Conservation (phyloP, 2,113 vertebrate species). For the Camelus bactrianus region DNA sequence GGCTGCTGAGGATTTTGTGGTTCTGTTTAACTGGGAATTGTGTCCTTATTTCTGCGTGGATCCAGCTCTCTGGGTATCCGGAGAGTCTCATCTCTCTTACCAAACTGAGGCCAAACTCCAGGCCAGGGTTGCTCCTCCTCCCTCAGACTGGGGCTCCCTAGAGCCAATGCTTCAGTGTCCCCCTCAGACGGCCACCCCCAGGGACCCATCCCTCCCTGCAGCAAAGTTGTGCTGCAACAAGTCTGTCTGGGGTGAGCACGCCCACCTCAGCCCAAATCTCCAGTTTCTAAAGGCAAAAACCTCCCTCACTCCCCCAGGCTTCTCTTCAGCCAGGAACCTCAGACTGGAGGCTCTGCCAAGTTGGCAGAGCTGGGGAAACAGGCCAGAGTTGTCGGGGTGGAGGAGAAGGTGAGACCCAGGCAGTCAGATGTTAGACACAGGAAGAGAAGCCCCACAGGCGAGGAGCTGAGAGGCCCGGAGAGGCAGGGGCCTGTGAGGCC, state of each 20-base stretch:
- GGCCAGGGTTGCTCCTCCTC: not conserved
- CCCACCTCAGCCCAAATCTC: constrained; percentile 61
- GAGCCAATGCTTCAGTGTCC: not conserved
- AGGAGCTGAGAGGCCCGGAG: not conserved
- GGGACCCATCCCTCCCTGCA: not conserved
- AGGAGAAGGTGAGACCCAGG: not conserved
- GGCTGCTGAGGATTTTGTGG: not conserved
- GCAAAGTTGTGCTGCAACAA: constrained; percentile 46
- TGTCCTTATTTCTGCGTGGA: not conserved
- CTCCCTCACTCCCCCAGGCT: constrained; percentile 24
- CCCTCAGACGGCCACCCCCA: not conserved
- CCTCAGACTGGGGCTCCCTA: not conserved
- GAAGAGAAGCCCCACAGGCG: not conserved
- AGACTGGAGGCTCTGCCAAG: constrained; percentile 56
- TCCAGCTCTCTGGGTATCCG: not conserved
- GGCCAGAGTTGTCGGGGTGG: not conserved
- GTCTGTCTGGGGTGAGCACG: constrained; percentile 36
- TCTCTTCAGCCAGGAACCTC: constrained; percentile 66
- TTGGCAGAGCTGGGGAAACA: constrained; percentile 40
- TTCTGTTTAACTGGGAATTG: too few species aligned
- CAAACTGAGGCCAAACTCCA: not conserved
- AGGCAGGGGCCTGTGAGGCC: accelerated
- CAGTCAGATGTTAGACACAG: not conserved
- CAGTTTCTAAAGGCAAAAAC: constrained; percentile 60
- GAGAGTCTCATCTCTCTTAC: not conserved